Evolutionary conservation across 2,888 invertebrate species (phyloP), one percentile per base, ranked within the genome.

Genomic region (Cheiracanthium punctorium): DNA sequence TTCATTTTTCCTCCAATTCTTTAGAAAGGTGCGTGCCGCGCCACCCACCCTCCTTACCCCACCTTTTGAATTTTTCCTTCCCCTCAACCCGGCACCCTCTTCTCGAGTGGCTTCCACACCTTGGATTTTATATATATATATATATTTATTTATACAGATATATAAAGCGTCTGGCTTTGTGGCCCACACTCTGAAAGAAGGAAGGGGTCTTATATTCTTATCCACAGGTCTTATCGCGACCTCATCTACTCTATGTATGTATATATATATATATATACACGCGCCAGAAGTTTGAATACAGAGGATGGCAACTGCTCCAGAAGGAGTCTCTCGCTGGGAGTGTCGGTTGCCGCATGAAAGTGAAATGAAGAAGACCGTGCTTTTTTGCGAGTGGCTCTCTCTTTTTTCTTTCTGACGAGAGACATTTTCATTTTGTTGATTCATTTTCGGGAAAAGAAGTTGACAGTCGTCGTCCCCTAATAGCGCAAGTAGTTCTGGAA

Each of bases 1-100:
- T 85, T 85, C 84, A 85, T 85, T 85, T 85, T 85, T 85, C n/a
- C 84, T 85, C 79, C 84, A 85, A 85, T 85, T 85, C 84, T 85
- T 85, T 85, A 69, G 84, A 85, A 85, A 85, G 84, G 84, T 79
- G 77, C 67, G 82, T 28, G 20, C 32, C 77, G 48, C 65, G 77
- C 52, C 77, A 73, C 73, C 48, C 70, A 72, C 72, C 73, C 69
- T 67, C 72, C 73, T 43, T 52, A 65, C 70, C 73, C 65, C 29
- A 71, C 71, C 82, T 82, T 67, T 73, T 48, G 79, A 52, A 65
- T 30, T 72, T 73, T 73, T 65, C n/a, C 80, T 20, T n/a, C 75
- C 64, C 58, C 48, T 24, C 41, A 43, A 37, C 14, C 17, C 41
- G 28, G n/a, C 14, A 20, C 28, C 28, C 48, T 82, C 75, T 75